Evolutionary conservation across 2,888 invertebrate genomes (phyloP).

Genomic region (Troides helena): DNA sequence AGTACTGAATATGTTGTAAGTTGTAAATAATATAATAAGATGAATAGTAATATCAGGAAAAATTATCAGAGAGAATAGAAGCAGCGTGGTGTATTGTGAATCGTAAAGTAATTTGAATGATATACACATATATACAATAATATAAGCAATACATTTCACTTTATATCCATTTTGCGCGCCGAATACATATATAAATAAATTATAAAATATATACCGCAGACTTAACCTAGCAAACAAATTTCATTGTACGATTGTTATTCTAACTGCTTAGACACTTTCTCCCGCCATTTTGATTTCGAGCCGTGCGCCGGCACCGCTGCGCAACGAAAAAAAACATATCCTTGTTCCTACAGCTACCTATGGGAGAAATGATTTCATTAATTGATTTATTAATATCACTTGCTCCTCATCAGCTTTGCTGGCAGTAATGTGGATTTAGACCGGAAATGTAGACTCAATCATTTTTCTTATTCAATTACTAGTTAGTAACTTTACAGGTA

Average conservation of each 20-base stretch:
- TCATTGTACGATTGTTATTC: slow-evolving; percentile 34
- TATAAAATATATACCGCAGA: background rate
- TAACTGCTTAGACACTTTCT: slow-evolving; percentile 48
- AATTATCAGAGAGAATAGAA: no score
- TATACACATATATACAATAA: no score
- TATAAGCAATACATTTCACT: background rate
- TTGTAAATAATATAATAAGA: no score
- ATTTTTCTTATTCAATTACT: no score
- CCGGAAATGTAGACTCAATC: no score
- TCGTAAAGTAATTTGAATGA: no score
- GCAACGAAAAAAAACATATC: slow-evolving; percentile 32
- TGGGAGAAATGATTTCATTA: slow-evolving; percentile 30
- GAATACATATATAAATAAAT: background rate
- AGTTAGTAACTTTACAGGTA: no score
- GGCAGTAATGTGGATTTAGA: no score
- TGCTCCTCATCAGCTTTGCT: no score
- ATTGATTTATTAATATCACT: background rate
- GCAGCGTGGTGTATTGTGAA: no score
- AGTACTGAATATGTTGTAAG: no score
- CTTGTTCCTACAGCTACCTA: slow-evolving; percentile 43
- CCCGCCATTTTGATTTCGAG: slow-evolving; percentile 37
- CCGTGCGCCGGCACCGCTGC: slow-evolving; percentile 33
- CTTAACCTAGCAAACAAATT: slow-evolving; percentile 9
- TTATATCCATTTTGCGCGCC: background rate
- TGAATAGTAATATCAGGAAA: no score